These are phyloP conservation scores for Venustoraphidia nigricollis DNA, from an alignment of 2,888 invertebrate genomes.

Conservation along the genomic window DNA sequence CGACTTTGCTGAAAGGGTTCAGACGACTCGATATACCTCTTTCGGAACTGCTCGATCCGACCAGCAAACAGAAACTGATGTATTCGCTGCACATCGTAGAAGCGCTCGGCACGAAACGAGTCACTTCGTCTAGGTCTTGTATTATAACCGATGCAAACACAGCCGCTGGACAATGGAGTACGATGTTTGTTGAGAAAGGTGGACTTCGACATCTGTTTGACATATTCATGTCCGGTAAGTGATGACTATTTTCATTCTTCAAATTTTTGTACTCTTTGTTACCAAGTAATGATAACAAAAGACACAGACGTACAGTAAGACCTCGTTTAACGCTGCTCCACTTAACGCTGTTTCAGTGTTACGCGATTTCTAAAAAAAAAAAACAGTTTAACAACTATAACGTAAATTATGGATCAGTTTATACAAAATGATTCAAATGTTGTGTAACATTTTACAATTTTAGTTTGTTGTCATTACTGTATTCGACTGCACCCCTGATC, in stretches of 20 bases:
- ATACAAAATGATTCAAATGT: no score
- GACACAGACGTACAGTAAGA: no score
- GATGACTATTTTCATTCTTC: slow-evolving; percentile 1
- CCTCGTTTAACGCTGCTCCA: no score
- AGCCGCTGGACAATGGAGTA: slow-evolving; percentile 44
- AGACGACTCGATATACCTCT: slow-evolving; percentile 58
- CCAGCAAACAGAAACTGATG: slow-evolving; percentile 87
- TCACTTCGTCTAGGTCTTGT: slow-evolving; percentile 10
- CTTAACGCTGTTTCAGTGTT: no score
- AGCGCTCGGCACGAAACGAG: slow-evolving; percentile 36
- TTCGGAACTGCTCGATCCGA: slow-evolving; percentile 67
- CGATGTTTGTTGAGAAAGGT: slow-evolving; percentile 71
- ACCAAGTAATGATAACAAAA: background rate
- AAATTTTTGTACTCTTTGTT: background rate
- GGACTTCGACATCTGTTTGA: slow-evolving; percentile 78
- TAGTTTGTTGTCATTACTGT: no score
- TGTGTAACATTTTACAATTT: no score
- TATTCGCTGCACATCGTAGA: slow-evolving; percentile 88
- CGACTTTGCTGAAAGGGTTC: slow-evolving; percentile 69
- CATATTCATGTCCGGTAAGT: slow-evolving; percentile 73
- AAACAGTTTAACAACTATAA: no score
- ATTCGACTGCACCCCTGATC: no score
- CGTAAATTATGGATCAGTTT: no score
- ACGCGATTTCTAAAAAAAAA: no score
- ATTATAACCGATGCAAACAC: slow-evolving; percentile 12